Evolutionary conservation across 2,888 invertebrate species (phyloP).

Genomic region (Phortica okadai): DNA sequence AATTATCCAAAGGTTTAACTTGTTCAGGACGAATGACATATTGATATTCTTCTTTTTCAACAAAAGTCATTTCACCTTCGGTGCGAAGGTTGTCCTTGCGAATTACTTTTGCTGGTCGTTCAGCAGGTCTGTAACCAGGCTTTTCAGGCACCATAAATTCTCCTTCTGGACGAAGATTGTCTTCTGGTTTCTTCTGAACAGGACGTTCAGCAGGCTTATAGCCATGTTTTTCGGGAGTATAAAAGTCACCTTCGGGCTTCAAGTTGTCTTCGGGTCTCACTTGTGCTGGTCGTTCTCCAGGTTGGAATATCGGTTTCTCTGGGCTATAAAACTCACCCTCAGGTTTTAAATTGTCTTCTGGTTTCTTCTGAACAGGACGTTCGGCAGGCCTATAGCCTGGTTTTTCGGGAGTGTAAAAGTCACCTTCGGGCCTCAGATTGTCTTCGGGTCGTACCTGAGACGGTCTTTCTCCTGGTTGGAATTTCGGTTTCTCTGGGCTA

Average conservation of each 20-base stretch:
- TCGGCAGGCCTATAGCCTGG: constrained; percentile 76
- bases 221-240: constrained; percentile 65
- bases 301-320: constrained; percentile 72
- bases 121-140: constrained; percentile 72
- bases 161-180: constrained; percentile 80
- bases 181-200: constrained; percentile 77
- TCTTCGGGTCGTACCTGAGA: constrained; percentile 76
- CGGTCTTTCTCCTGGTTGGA: constrained; percentile 77
- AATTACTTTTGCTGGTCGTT: constrained; percentile 76
- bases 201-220: constrained; percentile 77
- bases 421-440: constrained; percentile 79
- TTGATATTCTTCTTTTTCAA: constrained; percentile 63
- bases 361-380: constrained; percentile 78
- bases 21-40: constrained; percentile 77
- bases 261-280: constrained; percentile 79
- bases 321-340: constrained; percentile 78
- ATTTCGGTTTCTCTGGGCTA: constrained; percentile 75
- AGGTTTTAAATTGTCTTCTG: constrained; percentile 75
- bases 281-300: constrained; percentile 76
- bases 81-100: constrained; percentile 78
- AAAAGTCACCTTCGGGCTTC: constrained; percentile 77
- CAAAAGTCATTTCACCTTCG: constrained; percentile 77
- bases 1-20: constrained; percentile 77
- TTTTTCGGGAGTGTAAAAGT: constrained; percentile 77
- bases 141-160: constrained; percentile 77